Conservation (phyloP, 2,797 vertebrate species). For the Myripristis jacobus region DNA sequence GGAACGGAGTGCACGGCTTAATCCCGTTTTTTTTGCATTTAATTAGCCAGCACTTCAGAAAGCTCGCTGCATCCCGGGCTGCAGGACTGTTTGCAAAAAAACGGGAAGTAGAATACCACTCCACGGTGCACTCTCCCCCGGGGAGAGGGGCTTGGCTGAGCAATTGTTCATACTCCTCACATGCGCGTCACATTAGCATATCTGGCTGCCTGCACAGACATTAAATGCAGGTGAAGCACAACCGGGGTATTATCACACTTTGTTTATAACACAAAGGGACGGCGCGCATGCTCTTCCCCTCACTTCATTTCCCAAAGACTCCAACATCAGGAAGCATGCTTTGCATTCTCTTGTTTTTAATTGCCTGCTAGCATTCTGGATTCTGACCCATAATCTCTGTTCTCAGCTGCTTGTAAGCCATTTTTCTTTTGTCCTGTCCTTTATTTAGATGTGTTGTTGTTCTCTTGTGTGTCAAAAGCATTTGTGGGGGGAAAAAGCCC, state of each 20-base stretch:
- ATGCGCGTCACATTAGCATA: conserved; percentile 77
- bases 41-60: conserved; percentile 68
- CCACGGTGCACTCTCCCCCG: conserved; percentile 42
- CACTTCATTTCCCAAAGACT: conserved; percentile 60
- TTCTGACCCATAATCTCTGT: conserved; percentile 68
- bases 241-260: conserved; percentile 72
- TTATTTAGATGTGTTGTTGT: conserved; percentile 42
- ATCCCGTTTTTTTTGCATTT: conserved; percentile 73
- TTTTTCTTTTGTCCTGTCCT: conserved; percentile 51
- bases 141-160: conserved; percentile 70
- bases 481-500: conserved; percentile 16
- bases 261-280: conserved; percentile 74
- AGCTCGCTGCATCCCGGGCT: conserved; percentile 47
- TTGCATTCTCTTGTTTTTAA: conserved; percentile 65
- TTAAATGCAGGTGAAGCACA: conserved; percentile 76
- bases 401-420: conserved; percentile 58
- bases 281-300: conserved; percentile 29
- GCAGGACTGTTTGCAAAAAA: conserved; percentile 46
- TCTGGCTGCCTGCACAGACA: conserved; percentile 75
- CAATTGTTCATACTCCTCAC: conserved; percentile 72
- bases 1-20: conserved; percentile 47
- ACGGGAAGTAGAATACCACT: conserved; percentile 56
- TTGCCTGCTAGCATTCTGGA: conserved; percentile 55
- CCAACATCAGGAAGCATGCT: conserved; percentile 47
- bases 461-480: conserved; percentile 28